These are phyloP conservation scores for Linepithema humile DNA, from an alignment of 1,140 invertebrate genomes.

Conservation along the genomic window DNA sequence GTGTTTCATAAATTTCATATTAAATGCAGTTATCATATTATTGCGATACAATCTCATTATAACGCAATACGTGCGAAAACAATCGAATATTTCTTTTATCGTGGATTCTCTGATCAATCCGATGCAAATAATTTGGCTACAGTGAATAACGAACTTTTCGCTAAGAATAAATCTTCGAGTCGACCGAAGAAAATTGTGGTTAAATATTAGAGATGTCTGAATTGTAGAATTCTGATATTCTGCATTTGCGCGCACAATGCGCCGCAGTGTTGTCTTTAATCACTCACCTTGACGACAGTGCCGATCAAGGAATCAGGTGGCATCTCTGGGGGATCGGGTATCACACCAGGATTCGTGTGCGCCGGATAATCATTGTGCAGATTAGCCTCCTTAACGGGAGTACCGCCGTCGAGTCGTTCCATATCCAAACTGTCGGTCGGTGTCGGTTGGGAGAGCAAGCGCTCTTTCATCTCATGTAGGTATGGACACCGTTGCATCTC, in stretches of 20 bases:
- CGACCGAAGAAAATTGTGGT: not conserved
- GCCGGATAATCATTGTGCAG: conserved; percentile 83
- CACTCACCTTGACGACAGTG: conserved; percentile 92
- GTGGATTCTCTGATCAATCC: no score
- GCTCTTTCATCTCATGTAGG: conserved; percentile 96
- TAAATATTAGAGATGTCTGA: not conserved
- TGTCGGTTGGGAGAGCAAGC: conserved; percentile 89
- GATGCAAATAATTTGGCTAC: no score
- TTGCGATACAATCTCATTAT: not conserved
- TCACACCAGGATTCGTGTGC: conserved; percentile 84
- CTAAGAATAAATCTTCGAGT: no score
- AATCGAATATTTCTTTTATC: no score
- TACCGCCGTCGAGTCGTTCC: conserved; percentile 83
- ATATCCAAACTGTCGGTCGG: conserved; percentile 84
- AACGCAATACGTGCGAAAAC: no score
- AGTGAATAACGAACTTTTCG: no score
- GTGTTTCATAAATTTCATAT: not conserved
- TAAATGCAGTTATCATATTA: not conserved
- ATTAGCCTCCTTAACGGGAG: conserved; percentile 83
- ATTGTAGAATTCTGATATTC: not conserved
- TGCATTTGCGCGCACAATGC: not conserved
- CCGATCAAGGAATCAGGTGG: conserved; percentile 89
- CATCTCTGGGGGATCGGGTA: conserved; percentile 87
- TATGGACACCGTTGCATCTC: conserved; percentile 94
- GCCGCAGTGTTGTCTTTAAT: not conserved